phyloP scores from a whole-genome alignment of 1,140 invertebrate species.

The Lepidurus arcticus region DNA sequence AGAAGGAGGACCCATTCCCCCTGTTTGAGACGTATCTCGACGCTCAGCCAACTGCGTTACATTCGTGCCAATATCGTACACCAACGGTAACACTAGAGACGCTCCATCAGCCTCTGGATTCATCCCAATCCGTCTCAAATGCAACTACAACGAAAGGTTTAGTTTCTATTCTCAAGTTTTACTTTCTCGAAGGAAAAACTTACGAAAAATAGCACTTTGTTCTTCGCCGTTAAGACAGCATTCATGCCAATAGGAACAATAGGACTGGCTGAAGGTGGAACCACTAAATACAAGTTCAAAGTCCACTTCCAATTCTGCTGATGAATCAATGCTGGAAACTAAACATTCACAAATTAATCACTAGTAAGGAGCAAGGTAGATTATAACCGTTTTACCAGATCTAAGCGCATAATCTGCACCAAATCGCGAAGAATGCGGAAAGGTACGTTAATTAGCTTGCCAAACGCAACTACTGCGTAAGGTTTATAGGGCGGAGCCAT shows the following conservation, averaged over 20 bases:
- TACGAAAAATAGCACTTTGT: conserved; percentile 85
- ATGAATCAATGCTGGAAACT: conserved; percentile 52
- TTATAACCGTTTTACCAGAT: conserved; percentile 50
- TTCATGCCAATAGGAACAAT: conserved; percentile 79
- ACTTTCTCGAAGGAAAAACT: conserved; percentile 44
- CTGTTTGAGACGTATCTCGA: conserved; percentile 52
- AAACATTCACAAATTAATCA: not conserved
- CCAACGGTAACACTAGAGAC: conserved; percentile 74
- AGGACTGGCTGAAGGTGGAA: conserved; percentile 75
- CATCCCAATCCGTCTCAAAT: conserved; percentile 64
- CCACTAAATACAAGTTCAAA: conserved; percentile 81
- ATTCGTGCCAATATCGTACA: conserved; percentile 81
- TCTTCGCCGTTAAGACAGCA: conserved; percentile 71
- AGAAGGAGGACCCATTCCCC: conserved; percentile 38
- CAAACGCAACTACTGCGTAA: conserved; percentile 75
- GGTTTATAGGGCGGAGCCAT: conserved; percentile 81
- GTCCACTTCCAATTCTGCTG: conserved; percentile 71
- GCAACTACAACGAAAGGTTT: conserved; percentile 50
- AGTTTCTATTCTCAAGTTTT: not conserved
- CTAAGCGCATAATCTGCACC: conserved; percentile 78
- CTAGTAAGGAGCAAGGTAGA: not conserved
- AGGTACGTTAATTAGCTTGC: conserved; percentile 71
- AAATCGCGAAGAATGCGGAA: conserved; percentile 83
- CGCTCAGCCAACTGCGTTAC: conserved; percentile 77
- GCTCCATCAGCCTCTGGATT: conserved; percentile 61